Conservation (phyloP, 2,113 vertebrate species). For the Cranoglanis bouderius region DNA sequence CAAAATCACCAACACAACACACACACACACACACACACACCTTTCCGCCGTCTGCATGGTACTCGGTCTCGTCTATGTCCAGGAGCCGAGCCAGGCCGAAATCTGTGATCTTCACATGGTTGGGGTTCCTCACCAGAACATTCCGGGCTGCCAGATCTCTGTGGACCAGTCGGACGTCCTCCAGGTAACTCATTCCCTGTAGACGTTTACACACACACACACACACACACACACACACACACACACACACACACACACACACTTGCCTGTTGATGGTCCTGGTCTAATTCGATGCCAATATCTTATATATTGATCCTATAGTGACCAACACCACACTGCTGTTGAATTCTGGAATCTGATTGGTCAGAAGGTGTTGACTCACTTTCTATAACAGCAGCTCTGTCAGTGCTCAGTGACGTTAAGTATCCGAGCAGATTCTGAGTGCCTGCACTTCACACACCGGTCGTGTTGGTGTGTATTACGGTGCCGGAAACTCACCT, state of each 20-base stretch:
- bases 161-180: slow-evolving; percentile 93
- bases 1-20: slow-evolving; percentile 4
- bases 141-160: slow-evolving; percentile 93
- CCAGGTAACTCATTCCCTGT: slow-evolving; percentile 96
- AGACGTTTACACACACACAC: slow-evolving; percentile 1
- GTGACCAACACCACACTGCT: background rate
- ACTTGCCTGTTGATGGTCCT: background rate
- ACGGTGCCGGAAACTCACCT: slow-evolving; percentile 72
- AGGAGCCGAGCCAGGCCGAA: slow-evolving; percentile 91
- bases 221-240: background rate
- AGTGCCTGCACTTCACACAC: background rate
- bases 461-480: background rate
- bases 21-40: slow-evolving; percentile 62
- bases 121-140: slow-evolving; percentile 92
- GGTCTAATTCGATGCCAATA: background rate
- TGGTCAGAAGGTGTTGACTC: background rate
- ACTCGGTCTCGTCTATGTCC: slow-evolving; percentile 94
- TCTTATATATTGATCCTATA: background rate
- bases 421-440: background rate
- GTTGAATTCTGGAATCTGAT: background rate
- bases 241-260: background rate
- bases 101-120: slow-evolving; percentile 97
- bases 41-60: slow-evolving; percentile 95
- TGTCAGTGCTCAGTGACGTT: background rate
- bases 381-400: background rate